Evolutionary conservation across 2,113 vertebrate genomes (phyloP).

Genomic region (Felis chaus): DNA sequence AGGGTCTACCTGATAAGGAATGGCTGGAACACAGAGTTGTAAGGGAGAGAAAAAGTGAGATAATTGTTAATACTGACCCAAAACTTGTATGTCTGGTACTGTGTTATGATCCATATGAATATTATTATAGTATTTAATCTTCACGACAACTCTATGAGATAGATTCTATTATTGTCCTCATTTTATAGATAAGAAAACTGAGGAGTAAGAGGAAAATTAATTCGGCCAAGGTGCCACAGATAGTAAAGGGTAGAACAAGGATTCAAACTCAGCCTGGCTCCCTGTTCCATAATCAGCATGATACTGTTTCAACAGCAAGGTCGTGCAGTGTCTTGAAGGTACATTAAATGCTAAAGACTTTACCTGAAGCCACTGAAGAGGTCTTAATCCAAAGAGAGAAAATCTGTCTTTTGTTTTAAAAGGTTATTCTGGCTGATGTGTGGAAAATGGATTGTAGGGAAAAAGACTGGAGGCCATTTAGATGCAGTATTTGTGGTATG

Average conservation of each 20-base stretch:
- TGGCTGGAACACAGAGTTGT: not conserved
- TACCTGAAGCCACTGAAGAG: not conserved
- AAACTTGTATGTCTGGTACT: not conserved
- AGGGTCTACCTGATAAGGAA: not conserved
- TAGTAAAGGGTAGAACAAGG: not conserved
- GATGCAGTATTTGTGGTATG: not conserved
- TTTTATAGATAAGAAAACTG: constrained; percentile 34
- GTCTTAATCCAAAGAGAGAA: not conserved
- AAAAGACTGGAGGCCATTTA: not conserved
- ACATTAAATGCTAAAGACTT: not conserved
- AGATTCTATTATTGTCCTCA: not conserved
- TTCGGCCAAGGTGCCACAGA: not conserved
- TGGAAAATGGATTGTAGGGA: not conserved
- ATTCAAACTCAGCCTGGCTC: not conserved
- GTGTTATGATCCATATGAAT: not conserved
- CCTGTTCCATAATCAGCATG: not conserved
- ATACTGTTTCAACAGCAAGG: not conserved
- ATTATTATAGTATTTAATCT: not conserved
- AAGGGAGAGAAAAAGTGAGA: not conserved
- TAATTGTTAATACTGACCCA: not conserved
- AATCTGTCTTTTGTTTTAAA: not conserved
- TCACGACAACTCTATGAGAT: not conserved
- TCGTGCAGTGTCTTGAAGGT: not conserved
- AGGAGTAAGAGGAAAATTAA: not conserved
- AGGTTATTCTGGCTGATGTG: not conserved